These are phyloP conservation scores for Euthynnus affinis DNA, from an alignment of 2,797 vertebrate genomes.

Conservation along the genomic window DNA sequence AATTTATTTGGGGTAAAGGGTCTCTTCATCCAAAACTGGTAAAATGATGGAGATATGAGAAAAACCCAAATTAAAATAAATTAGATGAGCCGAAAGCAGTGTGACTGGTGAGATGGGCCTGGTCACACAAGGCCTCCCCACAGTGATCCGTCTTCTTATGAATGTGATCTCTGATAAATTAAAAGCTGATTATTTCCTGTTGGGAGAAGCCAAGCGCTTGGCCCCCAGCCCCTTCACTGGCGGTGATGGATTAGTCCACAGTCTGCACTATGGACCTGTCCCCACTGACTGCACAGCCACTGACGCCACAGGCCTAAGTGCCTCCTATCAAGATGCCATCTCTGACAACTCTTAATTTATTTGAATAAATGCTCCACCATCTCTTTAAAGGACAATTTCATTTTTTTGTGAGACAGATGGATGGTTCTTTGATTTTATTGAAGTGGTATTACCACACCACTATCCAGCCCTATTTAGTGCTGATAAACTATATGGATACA, in stretches of 20 bases:
- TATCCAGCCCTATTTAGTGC: constrained; percentile 27
- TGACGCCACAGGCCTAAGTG: constrained; percentile 72
- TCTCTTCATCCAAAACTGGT: constrained; percentile 37
- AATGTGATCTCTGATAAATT: constrained; percentile 84
- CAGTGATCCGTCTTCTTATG: constrained; percentile 72
- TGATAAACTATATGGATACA: not conserved
- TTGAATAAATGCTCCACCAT: constrained; percentile 74
- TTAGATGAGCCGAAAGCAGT: constrained; percentile 46
- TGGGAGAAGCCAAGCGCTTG: constrained; percentile 73
- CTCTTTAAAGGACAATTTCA: constrained; percentile 66
- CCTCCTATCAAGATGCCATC: constrained; percentile 69
- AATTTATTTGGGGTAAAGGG: constrained; percentile 39
- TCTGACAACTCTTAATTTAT: constrained; percentile 77
- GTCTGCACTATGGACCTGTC: constrained; percentile 74
- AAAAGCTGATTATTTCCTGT: constrained; percentile 87
- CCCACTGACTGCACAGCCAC: constrained; percentile 70
- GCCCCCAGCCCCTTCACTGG: constrained; percentile 60
- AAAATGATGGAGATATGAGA: constrained; percentile 45
- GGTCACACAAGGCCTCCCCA: constrained; percentile 53
- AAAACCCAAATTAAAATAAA: constrained; percentile 67
- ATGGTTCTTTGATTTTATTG: constrained; percentile 63
- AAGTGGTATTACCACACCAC: constrained; percentile 45
- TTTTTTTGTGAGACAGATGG: constrained; percentile 55
- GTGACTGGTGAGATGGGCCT: constrained; percentile 60
- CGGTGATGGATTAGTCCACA: constrained; percentile 80